Base-by-base conservation (phyloP, 2,888 invertebrate genomes). In the Melangyna quadrimaculata region DNA sequence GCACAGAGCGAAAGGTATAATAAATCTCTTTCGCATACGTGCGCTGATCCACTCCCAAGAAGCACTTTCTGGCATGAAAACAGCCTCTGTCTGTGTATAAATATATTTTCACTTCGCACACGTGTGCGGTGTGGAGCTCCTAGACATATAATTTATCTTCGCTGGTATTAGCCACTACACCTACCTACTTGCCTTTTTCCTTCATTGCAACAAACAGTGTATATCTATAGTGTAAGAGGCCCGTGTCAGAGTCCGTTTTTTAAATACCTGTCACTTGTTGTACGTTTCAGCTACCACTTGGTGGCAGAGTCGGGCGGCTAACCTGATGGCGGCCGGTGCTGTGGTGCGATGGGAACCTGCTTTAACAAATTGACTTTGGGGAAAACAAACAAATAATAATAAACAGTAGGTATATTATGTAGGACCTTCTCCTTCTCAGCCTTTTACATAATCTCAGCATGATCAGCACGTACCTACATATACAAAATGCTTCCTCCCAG, bases 221-320 rank as follows among this genome's bases (percentile, higher is more conserved):
- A 24, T 1, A 4, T 17, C 19, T 48, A 35, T 22, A 61, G 69
- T 72, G 73, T 48, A 78, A 86, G 77, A 77, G 78, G 57, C 81
- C 80, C 86, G 78, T 87, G 86, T 87, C 86, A 78, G 80, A 74
- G 81, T 73, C 70, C 70, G 72, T 65, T 78, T 77, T 77, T 65
- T 82, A 87, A 87, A 87, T 87, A 87, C 82, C 82, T 87, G 87
- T 87, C 87, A 87, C 87, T 87, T 87, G 86, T 81, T 81, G 77
- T 86, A 81, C 70, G 80, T 84, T 83, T 79, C 57, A 78, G 83
- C 83, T 83, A 83, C 83, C 45, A 45, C 43, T 19, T 45, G 35
- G 35, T 67, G 19, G 67, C 40, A 43, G n/a, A 65, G 24, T 19
- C 14, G 27, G 40, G 40, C 51, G 17, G 12, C 51, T 55, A 27